These are phyloP conservation scores for Pseudochirops corinnae DNA, from an alignment of 2,797 vertebrate genomes.

Conservation along the genomic window DNA sequence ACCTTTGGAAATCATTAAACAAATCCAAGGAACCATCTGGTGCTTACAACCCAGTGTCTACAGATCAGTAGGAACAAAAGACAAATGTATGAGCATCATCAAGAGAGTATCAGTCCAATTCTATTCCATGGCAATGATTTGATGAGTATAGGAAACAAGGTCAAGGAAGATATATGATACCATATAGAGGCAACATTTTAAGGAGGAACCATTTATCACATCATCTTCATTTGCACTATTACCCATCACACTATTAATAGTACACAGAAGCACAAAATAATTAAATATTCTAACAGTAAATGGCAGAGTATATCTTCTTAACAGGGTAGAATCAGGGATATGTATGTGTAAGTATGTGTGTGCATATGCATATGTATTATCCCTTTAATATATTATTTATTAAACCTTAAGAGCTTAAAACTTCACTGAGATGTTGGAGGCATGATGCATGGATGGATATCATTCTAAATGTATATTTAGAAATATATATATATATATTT, in stretches of 20 bases:
- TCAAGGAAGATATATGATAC: neutral
- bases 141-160: neutral
- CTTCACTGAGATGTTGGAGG: neutral
- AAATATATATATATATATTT: neutral
- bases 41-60: constrained; percentile 38
- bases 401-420: neutral
- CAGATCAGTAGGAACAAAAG: constrained; percentile 66
- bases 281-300: neutral
- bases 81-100: constrained; percentile 11
- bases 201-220: neutral
- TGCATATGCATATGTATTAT: neutral
- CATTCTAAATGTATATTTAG: neutral
- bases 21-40: constrained; percentile 75
- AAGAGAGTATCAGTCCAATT: neutral
- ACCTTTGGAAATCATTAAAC: constrained; percentile 76
- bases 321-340: neutral
- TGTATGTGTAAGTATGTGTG: neutral
- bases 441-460: neutral
- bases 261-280: neutral
- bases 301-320: neutral
- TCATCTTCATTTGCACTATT: neutral
- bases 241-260: neutral
- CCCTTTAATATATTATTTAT: neutral
- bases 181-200: neutral
- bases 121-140: neutral